Percentiles rank a stretch among this genome's conserved stretches.
phyloP scores from a whole-genome alignment of 2,113 vertebrate genomes.

The Phylloscopus trochilus region DNA sequence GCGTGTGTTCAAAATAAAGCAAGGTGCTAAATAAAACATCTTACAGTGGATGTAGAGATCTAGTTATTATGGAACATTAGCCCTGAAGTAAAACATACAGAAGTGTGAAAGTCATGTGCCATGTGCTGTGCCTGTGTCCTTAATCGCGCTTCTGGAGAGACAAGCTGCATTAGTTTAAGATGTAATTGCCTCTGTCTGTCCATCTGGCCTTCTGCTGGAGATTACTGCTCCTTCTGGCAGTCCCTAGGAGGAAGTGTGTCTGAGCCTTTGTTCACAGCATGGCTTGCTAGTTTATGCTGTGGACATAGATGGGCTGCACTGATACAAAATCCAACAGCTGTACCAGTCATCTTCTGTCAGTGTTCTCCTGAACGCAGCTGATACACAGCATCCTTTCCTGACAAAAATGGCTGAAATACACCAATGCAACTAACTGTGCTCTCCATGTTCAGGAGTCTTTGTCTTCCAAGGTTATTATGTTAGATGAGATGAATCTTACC shows the following conservation, averaged over 20 bases:
- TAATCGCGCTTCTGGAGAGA: neutral
- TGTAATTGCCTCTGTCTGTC: neutral
- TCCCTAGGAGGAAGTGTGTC: neutral
- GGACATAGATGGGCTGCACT: neutral
- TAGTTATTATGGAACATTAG: neutral
- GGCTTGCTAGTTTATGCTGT: neutral
- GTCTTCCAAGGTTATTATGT: neutral
- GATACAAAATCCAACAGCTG: neutral
- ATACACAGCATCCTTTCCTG: neutral
- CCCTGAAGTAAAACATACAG: neutral
- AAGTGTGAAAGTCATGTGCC: neutral
- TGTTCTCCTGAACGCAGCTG: neutral
- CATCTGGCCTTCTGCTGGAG: neutral
- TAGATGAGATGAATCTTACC: neutral
- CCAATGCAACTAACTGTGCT: accelerated
- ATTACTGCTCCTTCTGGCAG: neutral
- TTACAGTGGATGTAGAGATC: neutral
- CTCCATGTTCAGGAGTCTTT: neutral
- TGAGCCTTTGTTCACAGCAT: accelerated
- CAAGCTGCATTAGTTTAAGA: neutral
- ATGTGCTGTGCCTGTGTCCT: neutral
- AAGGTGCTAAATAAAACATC: neutral
- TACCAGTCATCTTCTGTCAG: neutral
- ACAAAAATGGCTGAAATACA: neutral
- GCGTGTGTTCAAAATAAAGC: neutral